Evolutionary conservation across 2,888 invertebrate species (phyloP).

Genomic region (Rambutsinella grinnellia): DNA sequence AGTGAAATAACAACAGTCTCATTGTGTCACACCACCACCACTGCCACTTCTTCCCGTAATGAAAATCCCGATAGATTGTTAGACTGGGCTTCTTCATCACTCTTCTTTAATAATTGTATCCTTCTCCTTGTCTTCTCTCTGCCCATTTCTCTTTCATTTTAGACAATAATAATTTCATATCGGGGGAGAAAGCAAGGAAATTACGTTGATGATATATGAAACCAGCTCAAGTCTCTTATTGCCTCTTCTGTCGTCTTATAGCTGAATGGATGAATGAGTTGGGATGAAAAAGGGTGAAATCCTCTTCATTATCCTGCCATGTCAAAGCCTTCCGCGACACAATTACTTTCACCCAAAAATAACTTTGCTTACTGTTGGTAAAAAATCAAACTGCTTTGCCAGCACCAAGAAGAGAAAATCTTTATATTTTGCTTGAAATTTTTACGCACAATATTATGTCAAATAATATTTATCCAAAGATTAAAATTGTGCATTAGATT

Average conservation of each 20-base stretch:
- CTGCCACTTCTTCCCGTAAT: not conserved
- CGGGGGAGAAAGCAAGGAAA: not conserved
- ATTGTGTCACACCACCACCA: constrained; percentile 23
- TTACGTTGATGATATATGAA: no score
- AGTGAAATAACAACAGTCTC: constrained; percentile 34
- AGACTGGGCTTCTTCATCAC: constrained; percentile 5
- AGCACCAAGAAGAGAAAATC: no score
- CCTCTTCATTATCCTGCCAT: not conserved
- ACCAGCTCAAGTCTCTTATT: no score
- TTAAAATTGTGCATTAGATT: no score
- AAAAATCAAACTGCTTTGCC: no score
- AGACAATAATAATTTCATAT: constrained; percentile 6
- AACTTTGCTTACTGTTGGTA: no score
- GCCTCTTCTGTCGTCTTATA: not conserved
- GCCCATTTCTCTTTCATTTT: constrained; percentile 31
- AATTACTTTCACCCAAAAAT: no score
- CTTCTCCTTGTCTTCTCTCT: constrained; percentile 5
- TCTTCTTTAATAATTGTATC: constrained; percentile 21
- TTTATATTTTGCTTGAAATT: no score
- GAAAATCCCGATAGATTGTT: not conserved
- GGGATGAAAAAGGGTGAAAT: not conserved
- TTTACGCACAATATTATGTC: no score
- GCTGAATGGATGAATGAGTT: not conserved
- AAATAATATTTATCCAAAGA: no score
- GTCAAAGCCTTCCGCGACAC: not conserved